Evolutionary conservation across 2,113 vertebrate species (phyloP), one percentile per base, ranked within the genome.

Genomic region (Rhinoderma darwinii): DNA sequence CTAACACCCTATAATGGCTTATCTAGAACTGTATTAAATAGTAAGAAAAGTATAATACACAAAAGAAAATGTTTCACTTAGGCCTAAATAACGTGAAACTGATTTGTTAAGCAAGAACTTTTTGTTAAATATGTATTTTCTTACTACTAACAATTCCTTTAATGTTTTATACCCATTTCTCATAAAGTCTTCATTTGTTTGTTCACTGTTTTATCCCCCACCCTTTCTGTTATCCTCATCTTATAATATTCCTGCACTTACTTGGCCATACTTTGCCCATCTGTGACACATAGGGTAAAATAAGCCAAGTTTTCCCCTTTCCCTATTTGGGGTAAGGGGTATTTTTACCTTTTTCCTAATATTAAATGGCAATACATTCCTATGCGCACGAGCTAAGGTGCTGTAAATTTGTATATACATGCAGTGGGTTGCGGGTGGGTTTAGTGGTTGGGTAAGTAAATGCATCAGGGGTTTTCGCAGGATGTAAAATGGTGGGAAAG

Each of bases 291-390:
- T 72, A 51, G 77, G 77, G 86, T 87, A 50, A 80, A 56, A 43
- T 17, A 20, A 51, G 84, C 84, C 9, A 32, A 86, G 76, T 51
- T 47, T 50, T 32, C 44, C 54, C 25, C 14, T 84, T 84, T 22
- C 54, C 54, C 54, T 47, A 2, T 77, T 63, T 63, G 74, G 59
- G 84, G 54, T 37, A 77, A 78, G 25, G 27, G 39, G 73, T 39
- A 43, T 61, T 86, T 86, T 86, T 81, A 86, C 20, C n/a, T 73
- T 20, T 78, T 81, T 86, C 85, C 77, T 79, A 59, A 39, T 81
- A 27, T 86, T 2, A 81, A 86, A 87, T 82, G 86, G 86, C 86
- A 87, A 87, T 87, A 87, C 86, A 82, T 87, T 87, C 86, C 86
- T 82, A 82, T 73, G 68, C 63, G 79, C 78, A 63, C 66, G 54